Conservation (phyloP, 2,888 invertebrate genomes). For the Drosophila buzzatii region DNA sequence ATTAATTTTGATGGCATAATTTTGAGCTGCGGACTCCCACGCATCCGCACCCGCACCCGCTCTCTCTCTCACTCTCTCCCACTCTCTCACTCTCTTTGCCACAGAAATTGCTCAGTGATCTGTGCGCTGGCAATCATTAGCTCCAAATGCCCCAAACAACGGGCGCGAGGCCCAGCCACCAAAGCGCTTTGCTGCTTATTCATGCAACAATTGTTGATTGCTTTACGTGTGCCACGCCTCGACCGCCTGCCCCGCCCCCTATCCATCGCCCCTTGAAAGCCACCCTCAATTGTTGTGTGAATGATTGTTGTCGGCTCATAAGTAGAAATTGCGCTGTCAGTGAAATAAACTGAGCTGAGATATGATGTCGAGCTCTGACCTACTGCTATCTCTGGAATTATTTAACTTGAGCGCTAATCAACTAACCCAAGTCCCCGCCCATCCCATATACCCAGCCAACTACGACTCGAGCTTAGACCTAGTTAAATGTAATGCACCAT, state of each 20-base stretch:
- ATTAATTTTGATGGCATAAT: constrained; percentile 79
- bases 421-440: not conserved
- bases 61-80: too few species aligned
- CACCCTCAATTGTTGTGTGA: constrained; percentile 53
- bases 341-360: constrained; percentile 54
- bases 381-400: constrained; percentile 46
- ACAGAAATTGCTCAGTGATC: constrained; percentile 73
- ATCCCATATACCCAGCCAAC: too few species aligned
- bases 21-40: constrained; percentile 35
- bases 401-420: constrained; percentile 24
- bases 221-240: constrained; percentile 33
- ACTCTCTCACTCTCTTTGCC: not conserved
- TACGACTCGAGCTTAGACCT: constrained; percentile 12
- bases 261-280: not conserved
- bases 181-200: constrained; percentile 49
- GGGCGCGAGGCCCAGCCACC: constrained; percentile 10
- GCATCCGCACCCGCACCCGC: not conserved
- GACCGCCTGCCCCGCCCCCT: not conserved
- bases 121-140: constrained; percentile 77
- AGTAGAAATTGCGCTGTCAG: constrained; percentile 66
- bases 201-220: constrained; percentile 80
- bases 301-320: constrained; percentile 71
- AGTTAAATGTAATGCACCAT: constrained; percentile 60
- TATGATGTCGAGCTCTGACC: constrained; percentile 52
- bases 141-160: constrained; percentile 44